Evolutionary conservation across 2,113 vertebrate genomes (phyloP), one percentile per base, ranked within the genome.

Genomic region (Heteronetta atricapilla): DNA sequence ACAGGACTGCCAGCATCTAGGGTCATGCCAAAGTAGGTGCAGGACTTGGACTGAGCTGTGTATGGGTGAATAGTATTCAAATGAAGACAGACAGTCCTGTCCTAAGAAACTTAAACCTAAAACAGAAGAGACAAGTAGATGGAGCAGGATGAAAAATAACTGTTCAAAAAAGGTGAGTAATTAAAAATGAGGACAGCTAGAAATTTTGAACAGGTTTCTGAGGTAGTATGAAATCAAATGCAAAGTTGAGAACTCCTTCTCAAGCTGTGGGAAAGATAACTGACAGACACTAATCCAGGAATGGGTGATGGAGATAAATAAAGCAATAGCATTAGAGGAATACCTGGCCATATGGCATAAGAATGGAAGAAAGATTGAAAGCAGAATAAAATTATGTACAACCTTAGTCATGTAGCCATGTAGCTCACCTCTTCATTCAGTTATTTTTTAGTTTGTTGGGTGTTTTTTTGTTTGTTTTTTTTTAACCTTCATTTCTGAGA

Each of bases 1-100:
- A 1, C 0, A 1, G 44, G 9, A 42, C 13, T 3, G 1, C 0
- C 53, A 29, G 12, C 19, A 81, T 25, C 16, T 0, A 0, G 31
- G 2, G 4, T 63, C 75, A 31, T 8, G 23, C 11, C 46, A 77
- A 76, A 77, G 7, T 7, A 50, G 31, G 11, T 16, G 19, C 9
- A 59, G n/a, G 33, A 67, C 28, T 80, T 82, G 36, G 50, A 53
- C 33, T 50, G 29, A 70, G 13, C 34, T 82, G 15, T 82, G 15
- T 21, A 33, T 48, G 9, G 50, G 59, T 29, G 25, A 77, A 62
- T 5, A 8, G 3, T 16, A 50, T 55, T 74, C 66, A 46, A 15
- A 64, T 0, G 1, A 86, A 90, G 22, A 42, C 4, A 89, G 8
- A 78, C 5, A 60, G 29, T 72, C 9, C 10, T 21, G 33, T 34